Evolutionary conservation across 2,797 vertebrate species (phyloP).

Genomic region (Loris lydekkerianus): DNA sequence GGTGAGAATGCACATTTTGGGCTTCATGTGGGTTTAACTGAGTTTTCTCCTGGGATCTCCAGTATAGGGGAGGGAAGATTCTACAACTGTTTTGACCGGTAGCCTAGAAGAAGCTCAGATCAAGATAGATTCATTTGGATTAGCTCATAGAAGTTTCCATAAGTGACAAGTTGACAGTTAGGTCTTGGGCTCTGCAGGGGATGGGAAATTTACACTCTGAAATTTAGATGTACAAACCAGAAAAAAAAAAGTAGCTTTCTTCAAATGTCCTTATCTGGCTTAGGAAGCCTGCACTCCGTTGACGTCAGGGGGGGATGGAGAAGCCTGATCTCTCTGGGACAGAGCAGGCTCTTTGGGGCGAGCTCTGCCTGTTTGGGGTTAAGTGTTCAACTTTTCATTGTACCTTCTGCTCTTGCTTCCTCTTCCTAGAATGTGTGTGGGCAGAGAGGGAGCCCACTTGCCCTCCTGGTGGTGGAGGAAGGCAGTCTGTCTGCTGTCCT

Average conservation of each 20-base stretch:
- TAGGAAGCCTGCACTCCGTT: background rate
- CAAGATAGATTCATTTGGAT: background rate
- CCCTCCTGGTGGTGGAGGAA: background rate
- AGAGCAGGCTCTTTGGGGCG: background rate
- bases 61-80: background rate
- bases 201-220: background rate
- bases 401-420: background rate
- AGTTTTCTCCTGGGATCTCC: background rate
- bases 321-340: background rate
- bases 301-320: background rate
- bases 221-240: background rate
- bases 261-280: background rate
- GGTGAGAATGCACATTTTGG: background rate
- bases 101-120: slow-evolving; percentile 14
- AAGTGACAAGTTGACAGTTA: background rate
- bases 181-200: background rate
- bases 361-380: background rate
- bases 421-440: background rate
- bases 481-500: accelerated
- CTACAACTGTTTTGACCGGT: background rate
- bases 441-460: background rate
- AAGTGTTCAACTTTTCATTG: background rate
- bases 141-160: background rate
- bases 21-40: background rate
- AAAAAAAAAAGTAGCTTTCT: background rate